Evolutionary conservation across 2,888 invertebrate genomes (phyloP).

Genomic region (Junonia oenone): DNA sequence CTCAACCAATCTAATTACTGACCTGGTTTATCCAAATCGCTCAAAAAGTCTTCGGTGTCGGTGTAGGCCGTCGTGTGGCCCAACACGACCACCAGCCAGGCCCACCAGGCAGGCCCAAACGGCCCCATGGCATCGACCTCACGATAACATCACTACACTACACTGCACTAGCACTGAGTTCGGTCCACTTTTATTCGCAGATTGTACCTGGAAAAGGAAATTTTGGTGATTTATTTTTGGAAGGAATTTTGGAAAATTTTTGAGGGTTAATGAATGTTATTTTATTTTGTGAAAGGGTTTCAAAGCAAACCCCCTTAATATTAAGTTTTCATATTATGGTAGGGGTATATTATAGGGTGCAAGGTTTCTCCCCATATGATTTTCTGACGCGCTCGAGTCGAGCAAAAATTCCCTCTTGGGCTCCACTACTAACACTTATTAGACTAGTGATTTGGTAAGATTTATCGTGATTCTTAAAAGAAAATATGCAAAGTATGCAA

Average conservation of each 20-base stretch:
- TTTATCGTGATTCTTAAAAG: too few relatives aligned
- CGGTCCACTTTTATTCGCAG: slow-evolving; percentile 25
- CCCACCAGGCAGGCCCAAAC: slow-evolving; percentile 51
- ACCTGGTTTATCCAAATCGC: slow-evolving; percentile 83
- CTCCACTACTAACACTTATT: too few relatives aligned
- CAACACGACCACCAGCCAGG: slow-evolving; percentile 67
- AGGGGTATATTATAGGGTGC: too few relatives aligned
- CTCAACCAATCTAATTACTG: too few relatives aligned
- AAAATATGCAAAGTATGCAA: too few relatives aligned
- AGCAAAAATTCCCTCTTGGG: too few relatives aligned
- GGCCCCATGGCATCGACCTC: slow-evolving; percentile 38
- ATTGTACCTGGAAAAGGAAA: slow-evolving; percentile 35
- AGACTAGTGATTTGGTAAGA: too few relatives aligned
- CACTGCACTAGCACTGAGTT: slow-evolving; percentile 42
- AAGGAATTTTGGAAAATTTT: not conserved
- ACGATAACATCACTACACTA: slow-evolving; percentile 47
- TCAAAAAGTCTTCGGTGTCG: slow-evolving; percentile 79
- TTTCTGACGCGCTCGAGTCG: too few relatives aligned
- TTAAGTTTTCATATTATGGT: too few relatives aligned
- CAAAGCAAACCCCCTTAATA: too few relatives aligned
- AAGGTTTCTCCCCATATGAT: too few relatives aligned
- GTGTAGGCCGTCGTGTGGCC: slow-evolving; percentile 71
- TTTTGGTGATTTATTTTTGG: not conserved
- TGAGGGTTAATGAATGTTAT: not conserved
- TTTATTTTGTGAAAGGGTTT: too few relatives aligned